Evolutionary conservation across 2,113 vertebrate species (phyloP).

Genomic region (Xiphorhynchus elegans): DNA sequence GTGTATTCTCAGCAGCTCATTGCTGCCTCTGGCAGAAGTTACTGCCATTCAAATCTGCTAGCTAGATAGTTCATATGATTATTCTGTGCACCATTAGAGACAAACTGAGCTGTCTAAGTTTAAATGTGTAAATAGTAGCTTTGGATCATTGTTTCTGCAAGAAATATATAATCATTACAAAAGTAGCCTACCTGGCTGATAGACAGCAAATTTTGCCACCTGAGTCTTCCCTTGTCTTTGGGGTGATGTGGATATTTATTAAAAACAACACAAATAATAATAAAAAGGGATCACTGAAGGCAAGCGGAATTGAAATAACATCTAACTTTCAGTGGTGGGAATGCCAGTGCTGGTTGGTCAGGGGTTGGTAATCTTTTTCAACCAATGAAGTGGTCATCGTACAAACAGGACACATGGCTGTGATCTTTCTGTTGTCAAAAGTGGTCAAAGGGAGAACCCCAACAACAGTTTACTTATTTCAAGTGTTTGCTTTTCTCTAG

Average conservation of each 20-base stretch:
- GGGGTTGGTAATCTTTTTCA: background rate
- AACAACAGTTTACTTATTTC: background rate
- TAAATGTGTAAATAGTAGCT: background rate
- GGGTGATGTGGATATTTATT: background rate
- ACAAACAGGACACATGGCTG: background rate
- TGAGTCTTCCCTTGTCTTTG: background rate
- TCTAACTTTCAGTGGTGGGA: background rate
- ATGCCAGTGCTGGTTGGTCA: background rate
- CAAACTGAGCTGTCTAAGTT: background rate
- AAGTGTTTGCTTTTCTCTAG: background rate
- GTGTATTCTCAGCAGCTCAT: background rate
- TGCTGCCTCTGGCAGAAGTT: conserved; percentile 34
- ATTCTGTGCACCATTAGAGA: background rate
- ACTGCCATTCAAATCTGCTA: background rate
- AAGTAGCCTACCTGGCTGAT: background rate
- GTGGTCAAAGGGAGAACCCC: background rate
- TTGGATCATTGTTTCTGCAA: background rate
- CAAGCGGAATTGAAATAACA: background rate
- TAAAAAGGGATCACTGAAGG: background rate
- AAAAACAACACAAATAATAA: background rate
- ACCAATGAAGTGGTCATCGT: background rate
- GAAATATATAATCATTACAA: background rate
- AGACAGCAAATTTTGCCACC: background rate
- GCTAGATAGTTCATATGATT: background rate
- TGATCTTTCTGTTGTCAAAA: background rate